Percentiles rank a stretch among this genome's conserved stretches.
phyloP scores from a whole-genome alignment of 2,113 vertebrate species.

The Leptobrachium leishanense region DNA sequence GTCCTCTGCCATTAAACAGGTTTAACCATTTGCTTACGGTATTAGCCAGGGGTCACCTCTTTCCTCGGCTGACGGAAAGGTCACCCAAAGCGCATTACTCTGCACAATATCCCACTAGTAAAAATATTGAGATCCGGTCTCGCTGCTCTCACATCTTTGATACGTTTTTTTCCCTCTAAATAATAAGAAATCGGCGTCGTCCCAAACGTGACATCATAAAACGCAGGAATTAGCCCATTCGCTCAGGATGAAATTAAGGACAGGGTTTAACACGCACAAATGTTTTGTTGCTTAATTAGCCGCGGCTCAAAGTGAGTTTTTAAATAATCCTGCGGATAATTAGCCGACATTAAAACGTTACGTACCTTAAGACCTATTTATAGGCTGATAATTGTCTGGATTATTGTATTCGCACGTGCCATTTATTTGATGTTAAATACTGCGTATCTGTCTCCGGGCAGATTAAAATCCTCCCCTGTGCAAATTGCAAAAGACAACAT shows the following conservation, averaged over 20 bases:
- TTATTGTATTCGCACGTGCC: neutral
- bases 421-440: too few relatives aligned
- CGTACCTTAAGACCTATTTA: neutral
- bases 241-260: neutral
- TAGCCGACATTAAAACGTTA: neutral
- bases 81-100: too few relatives aligned
- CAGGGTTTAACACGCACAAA: neutral
- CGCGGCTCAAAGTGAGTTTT: neutral
- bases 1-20: neutral
- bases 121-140: too few relatives aligned
- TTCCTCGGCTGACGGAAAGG: too few relatives aligned
- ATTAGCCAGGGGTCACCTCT: too few relatives aligned
- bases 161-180: too few relatives aligned
- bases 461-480: too few relatives aligned
- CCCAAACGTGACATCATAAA: neutral
- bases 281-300: neutral
- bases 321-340: conserved; percentile 8
- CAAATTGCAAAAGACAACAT: too few relatives aligned
- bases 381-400: neutral
- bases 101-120: too few relatives aligned
- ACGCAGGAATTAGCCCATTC: neutral
- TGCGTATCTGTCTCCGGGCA: too few relatives aligned
- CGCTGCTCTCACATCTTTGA: too few relatives aligned
- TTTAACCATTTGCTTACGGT: neutral
- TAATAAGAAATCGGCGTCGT: neutral